Percentiles rank a stretch among this genome's conserved stretches.
Conservation (phyloP, 1,140 invertebrate genomes). For the Macrobrachium rosenbergii region DNA sequence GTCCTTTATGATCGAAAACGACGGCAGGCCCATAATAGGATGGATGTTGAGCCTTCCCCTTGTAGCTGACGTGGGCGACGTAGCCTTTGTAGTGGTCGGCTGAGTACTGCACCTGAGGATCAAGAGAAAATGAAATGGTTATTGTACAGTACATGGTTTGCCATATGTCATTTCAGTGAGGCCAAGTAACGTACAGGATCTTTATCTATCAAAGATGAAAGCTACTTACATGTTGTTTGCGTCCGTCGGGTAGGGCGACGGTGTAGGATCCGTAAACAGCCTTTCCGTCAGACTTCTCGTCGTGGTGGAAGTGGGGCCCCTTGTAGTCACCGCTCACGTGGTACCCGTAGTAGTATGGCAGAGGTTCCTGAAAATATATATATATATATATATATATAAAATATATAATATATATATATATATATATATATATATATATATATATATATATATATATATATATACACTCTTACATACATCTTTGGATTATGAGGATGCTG, state of each 20-base stretch:
- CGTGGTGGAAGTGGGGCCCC: constrained; percentile 87
- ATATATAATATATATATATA: not conserved
- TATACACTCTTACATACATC: too few species aligned
- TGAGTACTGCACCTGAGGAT: constrained; percentile 40
- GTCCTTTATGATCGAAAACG: constrained; percentile 33
- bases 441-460: too few species aligned
- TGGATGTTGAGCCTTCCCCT: constrained; percentile 50
- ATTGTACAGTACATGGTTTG: not conserved
- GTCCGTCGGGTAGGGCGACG: constrained; percentile 1
- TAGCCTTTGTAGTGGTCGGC: constrained; percentile 51
- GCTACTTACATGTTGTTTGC: constrained; percentile 8
- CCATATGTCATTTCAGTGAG: too few species aligned
- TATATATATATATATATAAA: not conserved
- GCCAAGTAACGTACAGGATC: too few species aligned
- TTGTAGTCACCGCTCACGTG: constrained; percentile 83
- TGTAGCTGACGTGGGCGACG: constrained; percentile 54
- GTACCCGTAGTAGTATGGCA: constrained; percentile 89
- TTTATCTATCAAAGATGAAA: too few species aligned
- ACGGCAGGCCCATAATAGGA: constrained; percentile 39
- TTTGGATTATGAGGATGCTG: too few species aligned
- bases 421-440: not conserved
- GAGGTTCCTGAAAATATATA: not conserved
- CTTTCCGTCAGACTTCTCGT: constrained; percentile 83
- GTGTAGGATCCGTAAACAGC: constrained; percentile 71
- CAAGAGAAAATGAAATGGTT: not conserved